A percentile compares a stretch with the other conserved stretches of the same genome.
phyloP scores from a whole-genome alignment of 2,797 vertebrate genomes.

The Scyliorhinus canicula region DNA sequence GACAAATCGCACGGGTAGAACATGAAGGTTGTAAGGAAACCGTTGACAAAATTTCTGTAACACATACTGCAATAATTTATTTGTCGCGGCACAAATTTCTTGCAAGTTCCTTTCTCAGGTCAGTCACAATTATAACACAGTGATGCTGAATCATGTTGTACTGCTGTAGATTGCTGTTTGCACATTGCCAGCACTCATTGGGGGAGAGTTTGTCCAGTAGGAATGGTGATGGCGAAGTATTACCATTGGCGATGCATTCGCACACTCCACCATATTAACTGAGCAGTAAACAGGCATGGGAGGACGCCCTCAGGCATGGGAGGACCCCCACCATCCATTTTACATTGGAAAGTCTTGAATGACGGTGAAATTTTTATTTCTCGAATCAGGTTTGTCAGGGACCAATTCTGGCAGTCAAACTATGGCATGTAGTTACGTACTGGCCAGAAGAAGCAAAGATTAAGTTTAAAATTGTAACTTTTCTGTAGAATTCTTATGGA shows the following conservation, averaged over 20 bases:
- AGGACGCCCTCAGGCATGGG: background rate
- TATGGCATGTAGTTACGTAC: background rate
- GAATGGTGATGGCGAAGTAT: background rate
- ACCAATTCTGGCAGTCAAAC: background rate
- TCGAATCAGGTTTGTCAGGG: too few relatives aligned
- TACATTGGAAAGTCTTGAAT: background rate
- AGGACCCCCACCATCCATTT: background rate
- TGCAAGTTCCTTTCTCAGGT: background rate
- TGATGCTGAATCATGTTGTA: background rate
- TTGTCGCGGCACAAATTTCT: background rate
- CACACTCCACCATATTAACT: background rate
- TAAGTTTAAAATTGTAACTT: background rate
- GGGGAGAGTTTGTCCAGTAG: background rate
- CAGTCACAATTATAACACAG: background rate
- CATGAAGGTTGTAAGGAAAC: background rate
- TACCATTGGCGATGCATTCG: background rate
- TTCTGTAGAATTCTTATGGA: background rate
- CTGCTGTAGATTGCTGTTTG: too few relatives aligned
- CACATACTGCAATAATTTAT: background rate
- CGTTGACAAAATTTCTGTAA: background rate
- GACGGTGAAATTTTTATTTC: background rate
- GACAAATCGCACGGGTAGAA: background rate
- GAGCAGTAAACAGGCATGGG: background rate
- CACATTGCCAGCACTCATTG: too few relatives aligned
- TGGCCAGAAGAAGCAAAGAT: background rate